Percentiles rank a stretch among this genome's conserved stretches.
These are phyloP conservation scores for Pristiophorus japonicus DNA, from an alignment of 2,113 vertebrate genomes.

Conservation along the genomic window DNA sequence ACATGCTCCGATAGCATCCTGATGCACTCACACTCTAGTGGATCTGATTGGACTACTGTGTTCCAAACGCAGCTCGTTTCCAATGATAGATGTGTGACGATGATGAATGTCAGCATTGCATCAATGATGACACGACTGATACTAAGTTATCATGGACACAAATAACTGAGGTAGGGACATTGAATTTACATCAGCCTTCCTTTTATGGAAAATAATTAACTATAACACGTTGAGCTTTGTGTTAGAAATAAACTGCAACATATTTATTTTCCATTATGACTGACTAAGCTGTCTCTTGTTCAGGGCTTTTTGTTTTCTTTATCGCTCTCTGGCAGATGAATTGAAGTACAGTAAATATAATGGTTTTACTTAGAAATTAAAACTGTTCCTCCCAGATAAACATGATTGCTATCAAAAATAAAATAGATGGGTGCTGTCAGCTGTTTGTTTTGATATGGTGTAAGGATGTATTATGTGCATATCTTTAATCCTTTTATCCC, in stretches of 20 bases:
- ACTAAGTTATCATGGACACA: background rate
- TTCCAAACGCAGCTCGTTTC: constrained; percentile 1
- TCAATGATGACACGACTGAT: background rate
- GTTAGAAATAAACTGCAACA: background rate
- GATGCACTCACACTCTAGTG: background rate
- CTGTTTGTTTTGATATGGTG: too few species aligned
- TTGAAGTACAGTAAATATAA: background rate
- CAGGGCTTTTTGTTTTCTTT: background rate
- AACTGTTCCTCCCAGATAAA: background rate
- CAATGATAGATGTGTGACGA: background rate
- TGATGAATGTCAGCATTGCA: constrained; percentile 1
- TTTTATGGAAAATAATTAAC: background rate
- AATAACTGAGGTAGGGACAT: constrained; percentile 1
- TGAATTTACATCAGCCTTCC: background rate
- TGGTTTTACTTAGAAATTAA: background rate
- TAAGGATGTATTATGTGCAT: background rate
- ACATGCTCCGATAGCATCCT: background rate
- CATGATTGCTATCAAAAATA: background rate
- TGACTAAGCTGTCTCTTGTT: background rate
- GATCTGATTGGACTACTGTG: background rate
- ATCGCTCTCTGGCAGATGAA: background rate
- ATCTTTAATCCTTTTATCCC: background rate
- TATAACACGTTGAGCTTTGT: background rate
- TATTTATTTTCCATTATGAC: background rate
- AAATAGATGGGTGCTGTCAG: background rate